Conservation (phyloP, 2,888 invertebrate genomes). For the Clistopyga incitator region DNA sequence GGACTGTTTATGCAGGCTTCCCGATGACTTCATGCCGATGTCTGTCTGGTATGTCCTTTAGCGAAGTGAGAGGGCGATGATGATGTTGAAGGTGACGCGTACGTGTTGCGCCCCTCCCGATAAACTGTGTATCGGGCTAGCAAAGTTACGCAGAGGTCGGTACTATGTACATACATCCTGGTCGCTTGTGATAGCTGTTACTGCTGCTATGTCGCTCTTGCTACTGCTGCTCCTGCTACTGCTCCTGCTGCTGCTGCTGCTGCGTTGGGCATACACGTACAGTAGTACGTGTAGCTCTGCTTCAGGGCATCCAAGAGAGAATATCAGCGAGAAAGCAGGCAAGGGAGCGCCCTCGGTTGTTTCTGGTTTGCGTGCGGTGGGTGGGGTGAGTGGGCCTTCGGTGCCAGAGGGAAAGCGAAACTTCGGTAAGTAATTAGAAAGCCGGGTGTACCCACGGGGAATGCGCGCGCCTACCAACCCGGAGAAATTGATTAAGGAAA, state of each 20-base stretch:
- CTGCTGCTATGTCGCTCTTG: not conserved
- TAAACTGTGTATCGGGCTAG: not conserved
- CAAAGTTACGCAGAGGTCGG: conserved; percentile 13
- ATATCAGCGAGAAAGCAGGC: conserved; percentile 43
- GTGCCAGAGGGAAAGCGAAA: conserved; percentile 52
- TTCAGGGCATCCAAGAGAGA: conserved; percentile 43
- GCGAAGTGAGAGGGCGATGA: not conserved
- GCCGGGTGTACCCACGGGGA: conserved; percentile 54
- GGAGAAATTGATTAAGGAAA: conserved; percentile 66
- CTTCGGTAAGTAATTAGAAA: conserved; percentile 66
- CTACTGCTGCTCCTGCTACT: not conserved
- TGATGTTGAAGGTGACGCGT: not conserved
- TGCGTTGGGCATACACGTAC: conserved; percentile 19
- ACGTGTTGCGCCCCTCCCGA: not conserved
- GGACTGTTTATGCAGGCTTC: not conserved
- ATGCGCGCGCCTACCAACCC: conserved; percentile 47
- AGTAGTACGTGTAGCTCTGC: conserved; percentile 27
- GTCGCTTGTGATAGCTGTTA: conserved; percentile 17
- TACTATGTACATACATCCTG: conserved; percentile 6
- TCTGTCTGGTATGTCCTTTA: not conserved
- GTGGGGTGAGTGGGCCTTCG: conserved; percentile 9
- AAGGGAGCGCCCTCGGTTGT: conserved; percentile 42
- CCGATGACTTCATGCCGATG: not conserved
- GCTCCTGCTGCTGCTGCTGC: not conserved
- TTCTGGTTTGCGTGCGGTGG: conserved; percentile 45